These are phyloP conservation scores for Drosophila tanythrix DNA, from an alignment of 2,888 invertebrate genomes.

Conservation along the genomic window DNA sequence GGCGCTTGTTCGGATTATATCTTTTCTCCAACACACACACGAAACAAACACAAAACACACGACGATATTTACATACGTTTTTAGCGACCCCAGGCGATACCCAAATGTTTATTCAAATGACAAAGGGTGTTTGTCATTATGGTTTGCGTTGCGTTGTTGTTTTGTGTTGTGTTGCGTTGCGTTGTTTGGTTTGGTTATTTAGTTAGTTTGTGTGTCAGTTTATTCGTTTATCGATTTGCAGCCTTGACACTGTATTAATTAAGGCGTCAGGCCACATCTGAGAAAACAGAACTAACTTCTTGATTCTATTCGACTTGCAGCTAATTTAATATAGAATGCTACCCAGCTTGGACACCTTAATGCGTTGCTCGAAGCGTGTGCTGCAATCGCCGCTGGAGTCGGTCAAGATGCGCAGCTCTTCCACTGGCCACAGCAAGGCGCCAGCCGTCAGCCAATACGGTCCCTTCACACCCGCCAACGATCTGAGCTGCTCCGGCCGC, in stretches of 20 bases:
- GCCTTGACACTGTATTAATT: conserved; percentile 47
- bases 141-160: conserved; percentile 2
- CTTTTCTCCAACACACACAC: conserved; percentile 1
- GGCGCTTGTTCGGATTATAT: conserved; percentile 13
- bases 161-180: background rate
- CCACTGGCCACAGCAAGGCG: conserved; percentile 61
- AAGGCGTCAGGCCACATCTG: conserved; percentile 13
- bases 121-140: conserved; percentile 34
- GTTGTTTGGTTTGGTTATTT: conserved; percentile 2
- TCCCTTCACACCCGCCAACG: conserved; percentile 67
- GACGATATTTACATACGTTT: conserved; percentile 68
- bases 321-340: conserved; percentile 83
- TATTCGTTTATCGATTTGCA: conserved; percentile 49
- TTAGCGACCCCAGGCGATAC: conserved; percentile 58
- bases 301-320: conserved; percentile 57
- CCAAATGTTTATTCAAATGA: conserved; percentile 72
- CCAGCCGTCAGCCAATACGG: conserved; percentile 56
- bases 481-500: conserved; percentile 90
- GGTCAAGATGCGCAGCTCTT: conserved; percentile 63
- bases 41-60: background rate
- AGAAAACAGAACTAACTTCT: conserved; percentile 12
- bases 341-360: conserved; percentile 84
- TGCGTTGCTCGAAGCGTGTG: conserved; percentile 85
- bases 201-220: conserved; percentile 17
- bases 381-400: conserved; percentile 79